These are phyloP conservation scores for Platalea minor DNA, from an alignment of 2,797 vertebrate species.

Conservation along the genomic window DNA sequence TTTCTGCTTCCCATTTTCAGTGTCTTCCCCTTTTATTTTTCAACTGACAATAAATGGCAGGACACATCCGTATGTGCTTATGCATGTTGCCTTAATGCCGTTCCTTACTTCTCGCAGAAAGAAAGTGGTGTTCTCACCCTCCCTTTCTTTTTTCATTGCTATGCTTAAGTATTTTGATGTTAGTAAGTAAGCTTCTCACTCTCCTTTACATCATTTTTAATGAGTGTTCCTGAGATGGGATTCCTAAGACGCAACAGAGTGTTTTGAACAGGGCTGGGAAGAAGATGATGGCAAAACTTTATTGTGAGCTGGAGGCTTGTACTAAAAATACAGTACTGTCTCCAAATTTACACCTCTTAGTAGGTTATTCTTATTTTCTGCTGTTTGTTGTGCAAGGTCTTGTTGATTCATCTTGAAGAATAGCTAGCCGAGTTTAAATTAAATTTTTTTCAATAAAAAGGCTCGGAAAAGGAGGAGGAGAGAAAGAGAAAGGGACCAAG, in stretches of 20 bases:
- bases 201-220: not conserved
- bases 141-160: not conserved
- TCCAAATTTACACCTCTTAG: not conserved
- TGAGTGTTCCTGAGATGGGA: not conserved
- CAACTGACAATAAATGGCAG: not conserved
- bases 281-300: not conserved
- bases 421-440: not conserved
- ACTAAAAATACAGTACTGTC: not conserved
- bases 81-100: fast-evolving
- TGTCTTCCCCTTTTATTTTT: not conserved
- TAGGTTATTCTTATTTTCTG: not conserved
- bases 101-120: not conserved
- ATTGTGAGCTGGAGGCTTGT: not conserved
- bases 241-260: not conserved
- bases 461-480: not conserved
- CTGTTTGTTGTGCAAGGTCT: not conserved
- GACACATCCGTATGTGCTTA: not conserved
- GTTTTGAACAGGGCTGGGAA: not conserved
- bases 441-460: not conserved
- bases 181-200: not conserved
- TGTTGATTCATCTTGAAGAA: not conserved
- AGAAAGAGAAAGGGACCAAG: not conserved
- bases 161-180: not conserved
- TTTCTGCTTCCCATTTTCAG: not conserved
- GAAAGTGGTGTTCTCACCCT: fast-evolving